These are phyloP conservation scores for Cepaea nemoralis DNA, from an alignment of 1,140 invertebrate genomes.

Conservation along the genomic window DNA sequence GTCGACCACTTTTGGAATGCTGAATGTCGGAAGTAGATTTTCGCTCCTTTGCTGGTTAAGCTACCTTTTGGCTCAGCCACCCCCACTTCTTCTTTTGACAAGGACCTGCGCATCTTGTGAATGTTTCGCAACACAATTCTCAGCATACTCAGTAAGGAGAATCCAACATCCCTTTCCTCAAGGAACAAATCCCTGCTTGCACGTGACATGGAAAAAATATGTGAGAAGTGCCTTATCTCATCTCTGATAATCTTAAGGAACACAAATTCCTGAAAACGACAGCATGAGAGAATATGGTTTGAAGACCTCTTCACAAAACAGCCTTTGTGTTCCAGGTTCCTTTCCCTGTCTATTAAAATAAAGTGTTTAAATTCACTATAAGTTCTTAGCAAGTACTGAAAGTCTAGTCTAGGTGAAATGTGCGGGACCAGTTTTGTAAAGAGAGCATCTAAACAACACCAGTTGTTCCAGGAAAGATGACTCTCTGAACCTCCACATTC, in stretches of 20 bases:
- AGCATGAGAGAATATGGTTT: neutral
- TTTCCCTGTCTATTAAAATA: slow-evolving; percentile 14
- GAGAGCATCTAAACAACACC: slow-evolving; percentile 17
- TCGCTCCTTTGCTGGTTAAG: neutral
- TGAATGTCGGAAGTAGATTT: slow-evolving; percentile 13
- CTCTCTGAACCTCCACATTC: slow-evolving; percentile 6
- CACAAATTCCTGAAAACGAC: slow-evolving; percentile 24
- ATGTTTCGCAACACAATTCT: slow-evolving; percentile 11
- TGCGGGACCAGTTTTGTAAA: slow-evolving; percentile 32
- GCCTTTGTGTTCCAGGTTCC: slow-evolving; percentile 23
- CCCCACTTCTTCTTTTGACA: neutral
- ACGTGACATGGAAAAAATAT: slow-evolving; percentile 7
- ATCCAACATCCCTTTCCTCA: slow-evolving; percentile 26
- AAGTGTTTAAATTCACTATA: slow-evolving; percentile 33
- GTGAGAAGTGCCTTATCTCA: slow-evolving; percentile 23
- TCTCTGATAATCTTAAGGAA: slow-evolving; percentile 36
- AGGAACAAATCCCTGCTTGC: neutral
- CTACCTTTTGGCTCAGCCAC: neutral
- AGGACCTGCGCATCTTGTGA: slow-evolving; percentile 21
- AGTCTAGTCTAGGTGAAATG: slow-evolving; percentile 36
- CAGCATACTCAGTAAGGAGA: slow-evolving; percentile 18
- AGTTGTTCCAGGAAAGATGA: slow-evolving; percentile 27
- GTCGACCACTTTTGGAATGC: neutral
- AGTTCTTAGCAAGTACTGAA: slow-evolving; percentile 31
- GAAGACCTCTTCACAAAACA: slow-evolving; percentile 19